These are phyloP conservation scores for Kradibia gibbosae DNA, from an alignment of 1,140 invertebrate species.

Conservation along the genomic window DNA sequence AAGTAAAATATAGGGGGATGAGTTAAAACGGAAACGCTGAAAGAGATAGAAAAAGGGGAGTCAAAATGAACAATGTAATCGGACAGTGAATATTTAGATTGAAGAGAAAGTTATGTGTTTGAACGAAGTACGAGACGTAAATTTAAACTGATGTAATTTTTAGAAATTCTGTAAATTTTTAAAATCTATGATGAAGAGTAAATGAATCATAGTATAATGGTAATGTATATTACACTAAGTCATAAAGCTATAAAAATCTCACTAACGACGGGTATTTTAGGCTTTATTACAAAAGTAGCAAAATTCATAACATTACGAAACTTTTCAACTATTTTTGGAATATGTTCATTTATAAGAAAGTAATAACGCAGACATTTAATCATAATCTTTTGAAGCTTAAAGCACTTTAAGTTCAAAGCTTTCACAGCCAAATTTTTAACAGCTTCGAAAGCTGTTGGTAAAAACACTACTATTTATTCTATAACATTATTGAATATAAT, in stretches of 20 bases:
- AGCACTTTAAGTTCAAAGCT: neutral
- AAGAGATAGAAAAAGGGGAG: neutral
- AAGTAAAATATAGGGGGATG: neutral
- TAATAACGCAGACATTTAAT: neutral
- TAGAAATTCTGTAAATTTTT: neutral
- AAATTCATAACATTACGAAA: neutral
- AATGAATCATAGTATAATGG: neutral
- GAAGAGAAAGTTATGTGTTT: neutral
- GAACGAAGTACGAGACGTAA: neutral
- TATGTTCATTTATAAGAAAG: neutral
- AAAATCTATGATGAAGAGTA: neutral
- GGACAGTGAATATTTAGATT: neutral
- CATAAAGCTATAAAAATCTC: neutral
- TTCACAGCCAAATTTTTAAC: neutral
- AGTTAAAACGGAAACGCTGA: conserved; percentile 1
- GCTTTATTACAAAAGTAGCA: neutral
- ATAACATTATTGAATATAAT: neutral
- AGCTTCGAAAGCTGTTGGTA: neutral
- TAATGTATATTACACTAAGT: neutral
- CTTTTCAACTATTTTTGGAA: neutral
- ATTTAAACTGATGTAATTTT: neutral
- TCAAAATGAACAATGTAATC: neutral
- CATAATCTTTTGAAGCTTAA: neutral
- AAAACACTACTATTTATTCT: neutral
- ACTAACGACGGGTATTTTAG: neutral